Evolutionary conservation across 2,113 vertebrate genomes (phyloP).

Genomic region (Charina bottae): DNA sequence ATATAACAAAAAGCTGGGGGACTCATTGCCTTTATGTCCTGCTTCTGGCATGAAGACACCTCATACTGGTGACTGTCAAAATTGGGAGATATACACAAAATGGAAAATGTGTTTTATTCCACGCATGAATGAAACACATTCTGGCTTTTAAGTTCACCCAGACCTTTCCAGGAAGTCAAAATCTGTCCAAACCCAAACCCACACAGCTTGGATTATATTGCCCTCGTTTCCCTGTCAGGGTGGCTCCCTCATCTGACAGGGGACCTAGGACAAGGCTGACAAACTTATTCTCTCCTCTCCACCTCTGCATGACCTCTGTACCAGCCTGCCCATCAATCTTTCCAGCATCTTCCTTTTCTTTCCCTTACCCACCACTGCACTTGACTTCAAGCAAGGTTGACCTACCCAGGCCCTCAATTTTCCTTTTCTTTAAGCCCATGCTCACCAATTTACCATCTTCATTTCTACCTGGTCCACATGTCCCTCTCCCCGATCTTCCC

Average conservation of each 20-base stretch:
- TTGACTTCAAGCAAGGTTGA: background rate
- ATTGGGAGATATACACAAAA: background rate
- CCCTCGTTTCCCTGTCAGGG: background rate
- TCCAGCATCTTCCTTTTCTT: background rate
- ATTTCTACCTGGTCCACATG: background rate
- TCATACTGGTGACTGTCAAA: background rate
- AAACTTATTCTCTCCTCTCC: background rate
- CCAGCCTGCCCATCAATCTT: background rate
- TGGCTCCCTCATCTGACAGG: background rate
- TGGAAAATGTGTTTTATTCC: background rate
- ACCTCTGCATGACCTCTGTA: background rate
- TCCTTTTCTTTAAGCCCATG: background rate
- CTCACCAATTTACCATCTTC: background rate
- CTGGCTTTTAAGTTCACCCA: background rate
- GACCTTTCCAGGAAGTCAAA: background rate
- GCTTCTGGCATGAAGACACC: background rate
- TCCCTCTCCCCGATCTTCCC: background rate
- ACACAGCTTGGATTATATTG: background rate
- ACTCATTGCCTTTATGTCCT: background rate
- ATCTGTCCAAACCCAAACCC: background rate
- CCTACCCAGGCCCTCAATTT: background rate
- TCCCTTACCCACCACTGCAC: background rate
- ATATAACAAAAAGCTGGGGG: background rate
- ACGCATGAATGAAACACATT: background rate
- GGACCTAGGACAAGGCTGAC: background rate